These are phyloP conservation scores for Penelope pileata DNA, from an alignment of 2,113 vertebrate genomes.

Conservation along the genomic window DNA sequence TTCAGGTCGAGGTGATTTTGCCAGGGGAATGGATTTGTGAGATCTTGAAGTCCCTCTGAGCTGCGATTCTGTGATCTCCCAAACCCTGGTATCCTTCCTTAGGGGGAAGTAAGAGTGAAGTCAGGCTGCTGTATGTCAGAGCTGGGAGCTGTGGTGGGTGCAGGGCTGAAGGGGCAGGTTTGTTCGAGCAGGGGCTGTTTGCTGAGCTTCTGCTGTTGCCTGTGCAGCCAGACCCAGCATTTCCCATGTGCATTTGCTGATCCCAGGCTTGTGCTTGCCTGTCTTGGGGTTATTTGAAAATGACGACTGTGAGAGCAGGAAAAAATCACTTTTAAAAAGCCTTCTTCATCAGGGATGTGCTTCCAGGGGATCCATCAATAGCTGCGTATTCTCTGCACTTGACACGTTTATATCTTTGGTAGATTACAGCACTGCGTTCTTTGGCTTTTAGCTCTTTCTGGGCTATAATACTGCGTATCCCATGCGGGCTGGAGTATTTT, in stretches of 20 bases:
- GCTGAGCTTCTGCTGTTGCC: neutral
- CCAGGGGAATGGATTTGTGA: rapidly evolving
- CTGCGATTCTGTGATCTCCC: neutral
- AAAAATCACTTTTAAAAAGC: neutral
- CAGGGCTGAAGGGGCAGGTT: neutral
- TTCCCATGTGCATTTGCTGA: neutral
- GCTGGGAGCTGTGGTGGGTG: neutral
- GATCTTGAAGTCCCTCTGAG: neutral
- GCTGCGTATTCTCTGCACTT: neutral
- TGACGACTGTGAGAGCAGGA: neutral
- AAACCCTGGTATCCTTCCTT: neutral
- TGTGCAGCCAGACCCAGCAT: neutral
- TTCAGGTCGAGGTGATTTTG: neutral
- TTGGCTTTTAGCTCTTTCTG: neutral
- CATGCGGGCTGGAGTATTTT: neutral
- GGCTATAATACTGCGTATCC: neutral
- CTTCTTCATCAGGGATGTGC: neutral
- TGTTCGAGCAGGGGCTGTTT: neutral
- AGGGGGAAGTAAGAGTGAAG: neutral
- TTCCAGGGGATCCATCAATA: neutral
- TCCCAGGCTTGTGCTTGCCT: neutral
- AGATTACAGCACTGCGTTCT: neutral
- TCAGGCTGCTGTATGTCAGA: neutral
- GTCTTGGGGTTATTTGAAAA: conserved; percentile 7
- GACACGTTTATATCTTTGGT: neutral